phyloP scores from a whole-genome alignment of 2,888 invertebrate species.

The Synergus gifuensis region DNA sequence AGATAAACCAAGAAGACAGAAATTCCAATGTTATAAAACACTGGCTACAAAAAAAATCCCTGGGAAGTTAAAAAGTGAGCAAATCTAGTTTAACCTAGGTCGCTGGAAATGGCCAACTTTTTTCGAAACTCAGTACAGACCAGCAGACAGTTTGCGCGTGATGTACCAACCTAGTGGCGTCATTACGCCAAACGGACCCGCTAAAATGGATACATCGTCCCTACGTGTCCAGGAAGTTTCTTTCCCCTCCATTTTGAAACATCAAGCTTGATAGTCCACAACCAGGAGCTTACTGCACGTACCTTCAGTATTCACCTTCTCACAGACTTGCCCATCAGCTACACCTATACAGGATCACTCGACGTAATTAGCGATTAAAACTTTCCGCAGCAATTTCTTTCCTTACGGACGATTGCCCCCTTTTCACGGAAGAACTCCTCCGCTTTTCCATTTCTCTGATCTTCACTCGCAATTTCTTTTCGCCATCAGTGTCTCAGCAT shows the following conservation, averaged over 20 bases:
- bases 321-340: conserved; percentile 27
- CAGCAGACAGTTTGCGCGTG: conserved; percentile 58
- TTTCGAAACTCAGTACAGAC: background rate
- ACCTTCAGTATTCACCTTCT: conserved; percentile 51
- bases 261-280: conserved; percentile 1
- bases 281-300: background rate
- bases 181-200: conserved; percentile 58
- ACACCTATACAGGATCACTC: conserved; percentile 49
- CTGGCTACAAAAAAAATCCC: background rate
- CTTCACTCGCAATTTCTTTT: conserved; percentile 47
- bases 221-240: conserved; percentile 64
- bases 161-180: conserved; percentile 61
- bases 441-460: conserved; percentile 51
- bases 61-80: background rate
- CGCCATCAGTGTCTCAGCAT: background rate
- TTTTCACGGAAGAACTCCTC: conserved; percentile 4
- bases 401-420: conserved; percentile 46
- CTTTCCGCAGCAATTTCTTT: conserved; percentile 64
- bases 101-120: conserved; percentile 1
- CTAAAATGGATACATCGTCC: conserved; percentile 64
- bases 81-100: conserved; percentile 20
- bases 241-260: conserved; percentile 43
- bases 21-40: background rate
- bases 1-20: too few species aligned
- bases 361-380: conserved; percentile 69